A percentile compares a stretch with the other conserved stretches of the same genome.
phyloP scores from a whole-genome alignment of 2,797 vertebrate species.

The Sebastiscus tertius region DNA sequence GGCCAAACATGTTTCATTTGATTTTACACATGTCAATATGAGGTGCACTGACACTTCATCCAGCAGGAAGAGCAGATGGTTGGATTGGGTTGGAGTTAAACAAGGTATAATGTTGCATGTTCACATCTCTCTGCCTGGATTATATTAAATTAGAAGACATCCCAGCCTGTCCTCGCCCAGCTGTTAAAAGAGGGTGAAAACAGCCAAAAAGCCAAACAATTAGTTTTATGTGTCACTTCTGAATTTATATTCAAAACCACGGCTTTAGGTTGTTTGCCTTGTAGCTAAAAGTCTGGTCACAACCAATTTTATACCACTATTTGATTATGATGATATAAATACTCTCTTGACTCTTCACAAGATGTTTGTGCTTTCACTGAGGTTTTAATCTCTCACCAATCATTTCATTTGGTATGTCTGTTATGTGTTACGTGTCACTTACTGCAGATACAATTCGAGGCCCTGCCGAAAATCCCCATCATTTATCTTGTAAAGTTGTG shows the following conservation, averaged over 20 bases:
- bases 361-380: not conserved
- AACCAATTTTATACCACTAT: not conserved
- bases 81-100: constrained; percentile 31
- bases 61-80: constrained; percentile 67
- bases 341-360: not conserved
- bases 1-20: constrained; percentile 8
- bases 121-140: constrained; percentile 44
- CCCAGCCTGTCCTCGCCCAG: constrained; percentile 44
- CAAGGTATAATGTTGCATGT: constrained; percentile 65
- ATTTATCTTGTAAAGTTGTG: not conserved
- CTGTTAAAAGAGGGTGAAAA: constrained; percentile 33
- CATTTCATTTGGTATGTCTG: not conserved
- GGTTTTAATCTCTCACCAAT: not conserved
- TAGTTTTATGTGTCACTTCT: not conserved
- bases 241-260: not conserved
- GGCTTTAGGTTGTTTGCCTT: not conserved
- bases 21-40: constrained; percentile 11
- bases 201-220: not conserved
- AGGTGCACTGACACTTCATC: constrained; percentile 34
- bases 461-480: not conserved
- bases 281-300: not conserved
- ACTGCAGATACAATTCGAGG: not conserved
- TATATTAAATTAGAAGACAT: constrained; percentile 70
- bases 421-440: not conserved
- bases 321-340: not conserved